These are phyloP conservation scores for Euplagia quadripunctaria DNA, from an alignment of 2,888 invertebrate species.

Conservation along the genomic window DNA sequence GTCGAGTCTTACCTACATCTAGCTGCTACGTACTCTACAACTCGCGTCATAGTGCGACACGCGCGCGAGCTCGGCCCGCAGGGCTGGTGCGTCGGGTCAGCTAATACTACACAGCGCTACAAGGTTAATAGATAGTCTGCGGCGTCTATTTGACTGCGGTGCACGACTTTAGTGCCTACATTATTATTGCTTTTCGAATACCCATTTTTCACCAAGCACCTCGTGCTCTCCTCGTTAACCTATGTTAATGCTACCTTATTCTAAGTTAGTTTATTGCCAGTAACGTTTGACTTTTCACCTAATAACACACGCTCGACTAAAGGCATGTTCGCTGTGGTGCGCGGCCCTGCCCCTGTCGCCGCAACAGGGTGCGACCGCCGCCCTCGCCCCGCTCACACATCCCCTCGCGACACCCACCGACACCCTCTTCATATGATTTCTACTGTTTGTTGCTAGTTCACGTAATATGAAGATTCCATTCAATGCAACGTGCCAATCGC, in stretches of 20 bases:
- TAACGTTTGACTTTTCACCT: constrained; percentile 78
- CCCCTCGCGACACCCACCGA: constrained; percentile 24
- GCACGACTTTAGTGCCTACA: constrained; percentile 83
- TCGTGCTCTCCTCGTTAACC: constrained; percentile 76
- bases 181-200: constrained; percentile 88
- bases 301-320: constrained; percentile 77
- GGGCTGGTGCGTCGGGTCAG: constrained; percentile 33
- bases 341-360: constrained; percentile 67
- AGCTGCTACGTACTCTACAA: constrained; percentile 46
- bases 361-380: constrained; percentile 61
- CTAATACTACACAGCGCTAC: constrained; percentile 69
- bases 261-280: constrained; percentile 84
- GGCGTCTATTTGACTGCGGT: constrained; percentile 78
- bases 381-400: constrained; percentile 54
- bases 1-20: constrained; percentile 39
- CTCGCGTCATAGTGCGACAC: constrained; percentile 27
- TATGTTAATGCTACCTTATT: constrained; percentile 75
- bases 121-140: constrained; percentile 62
- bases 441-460: background rate
- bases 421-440: constrained; percentile 11
- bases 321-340: constrained; percentile 77
- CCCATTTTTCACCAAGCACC: constrained; percentile 85
- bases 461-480: background rate
- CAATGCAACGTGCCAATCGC: background rate
- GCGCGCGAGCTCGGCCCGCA: constrained; percentile 21